Evolutionary conservation across 2,113 vertebrate species (phyloP).

Genomic region (Chaenocephalus aceratus): DNA sequence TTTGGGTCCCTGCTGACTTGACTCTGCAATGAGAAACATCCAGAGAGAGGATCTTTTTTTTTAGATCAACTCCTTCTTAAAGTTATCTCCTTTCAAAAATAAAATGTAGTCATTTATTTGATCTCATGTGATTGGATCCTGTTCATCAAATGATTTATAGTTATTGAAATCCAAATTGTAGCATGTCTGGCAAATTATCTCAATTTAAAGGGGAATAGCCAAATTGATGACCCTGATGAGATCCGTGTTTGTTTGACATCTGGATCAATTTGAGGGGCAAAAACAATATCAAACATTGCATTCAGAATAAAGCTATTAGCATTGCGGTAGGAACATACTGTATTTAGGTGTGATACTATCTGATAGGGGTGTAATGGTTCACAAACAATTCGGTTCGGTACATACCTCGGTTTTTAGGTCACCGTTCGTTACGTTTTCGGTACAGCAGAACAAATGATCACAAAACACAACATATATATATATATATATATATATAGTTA

Average conservation of each 20-base stretch:
- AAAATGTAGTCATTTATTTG: neutral
- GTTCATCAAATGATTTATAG: neutral
- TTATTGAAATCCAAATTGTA: constrained; percentile 4
- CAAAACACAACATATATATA: too few species aligned
- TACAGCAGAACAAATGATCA: too few species aligned
- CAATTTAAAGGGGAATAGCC: neutral
- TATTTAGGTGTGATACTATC: constrained; percentile 11
- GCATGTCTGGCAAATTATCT: constrained; percentile 9
- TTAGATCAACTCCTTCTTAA: neutral
- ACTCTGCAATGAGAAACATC: neutral
- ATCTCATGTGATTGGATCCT: neutral
- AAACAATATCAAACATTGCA: constrained; percentile 12
- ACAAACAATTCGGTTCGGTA: too few species aligned
- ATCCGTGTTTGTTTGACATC: constrained; percentile 24
- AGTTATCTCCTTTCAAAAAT: neutral
- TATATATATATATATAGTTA: too few species aligned
- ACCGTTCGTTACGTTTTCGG: too few species aligned
- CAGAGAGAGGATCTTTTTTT: neutral
- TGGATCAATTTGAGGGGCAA: neutral
- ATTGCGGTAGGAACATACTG: neutral
- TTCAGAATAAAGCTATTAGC: neutral
- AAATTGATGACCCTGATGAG: constrained; percentile 24
- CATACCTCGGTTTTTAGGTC: too few species aligned
- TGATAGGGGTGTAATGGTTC: neutral
- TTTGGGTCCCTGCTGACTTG: constrained; percentile 12